Base-by-base conservation (phyloP, 2,113 vertebrate species). In the Oryzias celebensis region DNA sequence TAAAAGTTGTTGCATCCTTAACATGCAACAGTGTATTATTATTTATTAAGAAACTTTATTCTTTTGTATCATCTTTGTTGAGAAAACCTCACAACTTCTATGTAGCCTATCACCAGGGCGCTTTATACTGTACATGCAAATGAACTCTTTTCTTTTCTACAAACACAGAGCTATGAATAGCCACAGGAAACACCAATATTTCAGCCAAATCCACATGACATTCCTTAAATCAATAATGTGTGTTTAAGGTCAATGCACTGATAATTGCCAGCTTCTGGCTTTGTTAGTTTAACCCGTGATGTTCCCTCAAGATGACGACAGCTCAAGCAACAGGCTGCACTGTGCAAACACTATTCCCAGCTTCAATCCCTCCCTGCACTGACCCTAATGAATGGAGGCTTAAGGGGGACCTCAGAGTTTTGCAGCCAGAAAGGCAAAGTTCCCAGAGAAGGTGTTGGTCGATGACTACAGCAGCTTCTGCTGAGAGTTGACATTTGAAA, bases 321-420 rank as follows among this genome's bases (percentile, higher is more conserved):
- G 51, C 24, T 52, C 59, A 45, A 57, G 51, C 52, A 45, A 49
- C 14, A 7, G 36, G 53, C 58, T 51, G 54, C 46, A 43, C 5
- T 7, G 15, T 73, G 48, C 63, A 87, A 80, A 85, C 58, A 77
- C n/a, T 22, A 24, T 49, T 52, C 46, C 44, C 7, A 45, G 42
- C 58, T 24, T 68, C 58, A 74, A 43, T 51, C 72, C 47, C 22
- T 36, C 47, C 52, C 44, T 16, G 59, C 47, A 4, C 26, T 56
- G 58, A 76, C 65, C 44, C 59, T 72, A 72, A 81, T 78, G 70
- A 86, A 67, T 2, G 15, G 51, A 26, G 70, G 66, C 70, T 89
- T 81, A 82, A 63, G 52, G 20, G 66, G 52, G 58, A 16, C 64
- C 50, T 66, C 59, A 18, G 48, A 62, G 52, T 52, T 50, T 58